Evolutionary conservation across 2,888 invertebrate genomes (phyloP).

Genomic region (Agrochola lota): DNA sequence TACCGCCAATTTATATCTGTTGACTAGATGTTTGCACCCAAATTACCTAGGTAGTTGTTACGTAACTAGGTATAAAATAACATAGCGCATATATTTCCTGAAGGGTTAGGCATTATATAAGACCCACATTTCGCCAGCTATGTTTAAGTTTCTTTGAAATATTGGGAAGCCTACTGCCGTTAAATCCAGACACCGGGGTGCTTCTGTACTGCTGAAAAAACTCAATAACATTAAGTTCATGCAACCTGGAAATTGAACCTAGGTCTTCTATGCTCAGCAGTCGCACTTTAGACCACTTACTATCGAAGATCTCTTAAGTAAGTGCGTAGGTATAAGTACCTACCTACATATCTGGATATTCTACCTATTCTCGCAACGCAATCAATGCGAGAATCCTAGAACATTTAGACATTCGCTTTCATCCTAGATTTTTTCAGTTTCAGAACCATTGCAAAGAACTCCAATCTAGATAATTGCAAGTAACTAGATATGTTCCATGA

Average conservation of each 20-base stretch:
- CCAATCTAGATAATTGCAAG: slow-evolving; percentile 29
- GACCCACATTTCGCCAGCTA: neutral
- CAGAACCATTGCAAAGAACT: slow-evolving; percentile 17
- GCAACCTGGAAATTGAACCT: neutral
- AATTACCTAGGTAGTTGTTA: slow-evolving; percentile 5
- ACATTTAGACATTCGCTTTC: slow-evolving; percentile 5
- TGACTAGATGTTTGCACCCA: neutral
- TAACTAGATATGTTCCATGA: slow-evolving; percentile 17
- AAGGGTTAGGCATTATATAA: neutral
- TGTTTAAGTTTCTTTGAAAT: neutral
- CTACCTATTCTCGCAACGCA: neutral
- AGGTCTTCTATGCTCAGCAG: neutral
- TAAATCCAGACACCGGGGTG: too few relatives aligned
- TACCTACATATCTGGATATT: neutral
- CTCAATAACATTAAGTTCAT: neutral
- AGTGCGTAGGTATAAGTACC: too few relatives aligned
- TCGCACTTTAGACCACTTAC: too few relatives aligned
- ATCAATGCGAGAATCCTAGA: slow-evolving; percentile 7
- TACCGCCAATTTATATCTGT: slow-evolving; percentile 7
- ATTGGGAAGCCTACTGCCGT: too few relatives aligned
- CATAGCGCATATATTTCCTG: accelerated
- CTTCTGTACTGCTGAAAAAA: neutral
- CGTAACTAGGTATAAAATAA: neutral
- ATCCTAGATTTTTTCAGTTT: slow-evolving; percentile 12
- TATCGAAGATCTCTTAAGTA: neutral